A percentile compares a stretch with the other conserved stretches of the same genome.
Evolutionary conservation across 2,113 vertebrate genomes (phyloP).

Genomic region (Strigops habroptila): DNA sequence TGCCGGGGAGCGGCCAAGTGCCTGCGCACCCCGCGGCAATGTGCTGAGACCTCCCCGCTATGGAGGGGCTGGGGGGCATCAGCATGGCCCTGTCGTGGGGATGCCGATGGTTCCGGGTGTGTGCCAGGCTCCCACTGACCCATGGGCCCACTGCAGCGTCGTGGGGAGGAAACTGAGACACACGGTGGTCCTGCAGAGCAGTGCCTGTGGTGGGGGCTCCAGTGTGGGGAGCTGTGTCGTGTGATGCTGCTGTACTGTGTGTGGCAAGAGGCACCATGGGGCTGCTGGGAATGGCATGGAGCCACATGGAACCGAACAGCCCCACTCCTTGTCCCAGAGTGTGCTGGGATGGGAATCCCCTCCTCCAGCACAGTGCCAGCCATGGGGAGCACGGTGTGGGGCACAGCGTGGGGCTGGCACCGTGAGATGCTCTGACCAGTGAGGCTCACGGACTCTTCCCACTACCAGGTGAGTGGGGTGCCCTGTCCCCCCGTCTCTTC

Average conservation of each 20-base stretch:
- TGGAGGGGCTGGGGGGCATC: neutral
- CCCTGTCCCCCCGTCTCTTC: neutral
- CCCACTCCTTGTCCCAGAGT: rapidly evolving
- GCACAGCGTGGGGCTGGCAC: neutral
- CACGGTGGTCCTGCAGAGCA: rapidly evolving
- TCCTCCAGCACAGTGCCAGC: rapidly evolving
- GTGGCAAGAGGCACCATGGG: neutral
- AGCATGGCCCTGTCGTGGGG: neutral
- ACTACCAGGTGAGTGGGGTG: rapidly evolving
- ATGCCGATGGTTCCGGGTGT: rapidly evolving
- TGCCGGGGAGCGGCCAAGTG: neutral
- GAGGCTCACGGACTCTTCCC: no score
- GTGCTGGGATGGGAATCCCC: rapidly evolving
- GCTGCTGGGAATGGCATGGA: neutral
- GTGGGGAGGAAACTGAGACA: neutral
- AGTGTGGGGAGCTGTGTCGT: neutral
- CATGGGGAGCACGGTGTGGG: rapidly evolving
- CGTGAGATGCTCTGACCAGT: rapidly evolving
- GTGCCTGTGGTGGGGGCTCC: rapidly evolving
- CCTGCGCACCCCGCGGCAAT: neutral
- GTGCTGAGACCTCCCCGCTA: neutral
- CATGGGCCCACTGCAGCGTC: rapidly evolving
- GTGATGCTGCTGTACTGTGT: rapidly evolving
- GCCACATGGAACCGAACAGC: neutral
- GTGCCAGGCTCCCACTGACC: rapidly evolving